Percentiles rank a stretch among this genome's conserved stretches.
Evolutionary conservation across 2,888 invertebrate species (phyloP).

Genomic region (Hydrotaea diabolus): DNA sequence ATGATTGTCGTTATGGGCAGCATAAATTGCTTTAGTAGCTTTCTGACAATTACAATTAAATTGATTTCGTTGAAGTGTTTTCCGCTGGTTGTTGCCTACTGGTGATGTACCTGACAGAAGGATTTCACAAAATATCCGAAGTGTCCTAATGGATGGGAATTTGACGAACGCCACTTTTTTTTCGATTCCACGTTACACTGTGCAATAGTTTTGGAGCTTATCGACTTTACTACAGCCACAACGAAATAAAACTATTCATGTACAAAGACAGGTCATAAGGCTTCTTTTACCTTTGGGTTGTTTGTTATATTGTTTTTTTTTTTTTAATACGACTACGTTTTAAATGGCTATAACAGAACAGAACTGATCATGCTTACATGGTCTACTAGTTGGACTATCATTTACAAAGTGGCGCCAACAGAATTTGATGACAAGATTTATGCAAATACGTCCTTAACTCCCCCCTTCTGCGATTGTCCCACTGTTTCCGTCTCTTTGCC

Average conservation of each 20-base stretch:
- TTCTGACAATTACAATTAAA: too few species aligned
- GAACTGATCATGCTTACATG: slow-evolving; percentile 65
- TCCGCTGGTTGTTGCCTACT: too few species aligned
- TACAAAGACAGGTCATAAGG: slow-evolving; percentile 59
- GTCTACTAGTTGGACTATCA: slow-evolving; percentile 60
- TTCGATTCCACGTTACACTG: slow-evolving; percentile 32
- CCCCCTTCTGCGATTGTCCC: background rate
- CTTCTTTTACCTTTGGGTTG: slow-evolving; percentile 9
- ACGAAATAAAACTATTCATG: slow-evolving; percentile 38
- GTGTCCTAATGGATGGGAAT: too few species aligned
- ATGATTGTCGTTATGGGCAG: too few species aligned
- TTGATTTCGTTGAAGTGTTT: too few species aligned
- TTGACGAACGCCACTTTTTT: too few species aligned
- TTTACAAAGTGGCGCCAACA: slow-evolving; percentile 64
- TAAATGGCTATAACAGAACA: slow-evolving; percentile 39
- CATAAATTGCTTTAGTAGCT: too few species aligned
- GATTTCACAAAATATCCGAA: too few species aligned
- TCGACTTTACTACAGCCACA: slow-evolving; percentile 5
- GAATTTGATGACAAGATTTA: slow-evolving; percentile 68
- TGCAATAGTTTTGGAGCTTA: slow-evolving; percentile 40
- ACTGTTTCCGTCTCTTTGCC: background rate
- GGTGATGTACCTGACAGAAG: too few species aligned
- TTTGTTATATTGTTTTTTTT: slow-evolving; percentile 38
- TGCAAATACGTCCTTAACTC: slow-evolving; percentile 55
- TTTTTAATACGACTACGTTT: too few species aligned